Evolutionary conservation across 2,113 vertebrate species (phyloP), one percentile per base, ranked within the genome.

Genomic region (Chelonoidis abingdonii): DNA sequence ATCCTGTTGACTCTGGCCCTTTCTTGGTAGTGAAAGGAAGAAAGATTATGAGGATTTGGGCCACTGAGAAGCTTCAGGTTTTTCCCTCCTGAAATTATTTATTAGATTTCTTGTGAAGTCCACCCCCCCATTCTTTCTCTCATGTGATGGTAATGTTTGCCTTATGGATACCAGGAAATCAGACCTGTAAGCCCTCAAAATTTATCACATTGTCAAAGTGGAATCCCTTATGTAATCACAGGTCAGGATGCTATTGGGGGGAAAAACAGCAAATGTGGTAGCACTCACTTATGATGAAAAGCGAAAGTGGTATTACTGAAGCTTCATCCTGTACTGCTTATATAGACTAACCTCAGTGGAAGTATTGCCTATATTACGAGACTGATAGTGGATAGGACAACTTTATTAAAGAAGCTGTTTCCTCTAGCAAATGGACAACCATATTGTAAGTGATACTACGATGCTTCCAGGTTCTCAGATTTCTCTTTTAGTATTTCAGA

Each of bases 71-170:
- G 5, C 2, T 0, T 69, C 2, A 50, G n/a, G 19, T 2, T 25
- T 5, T 52, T 93, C 44, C 21, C 8, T 13, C 13, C 29, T 79
- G 54, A 92, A 81, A 41, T 2, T 49, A 1, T 12, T 86, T 11
- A 29, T 87, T 86, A 82, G 0, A 2, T 1, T 24, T 88, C 14
- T 22, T 19, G 1, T 4, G 2, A 0, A 35, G 76, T 85, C 90
- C 65, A 86, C 3, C 2, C 4, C 5, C 3, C 65, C 3, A 8
- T 75, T 90, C 78, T 93, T 89, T 57, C 27, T 25, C 25, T 76
- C 1, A 0, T 84, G 21, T 78, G 3, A 35, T 47, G 1, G 49
- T 88, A 54, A n/a, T 79, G 2, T 3, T 16, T 57, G 12, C 41
- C 8, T 1, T 84, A 35, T 10, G 27, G 19, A 83, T 89, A 84